phyloP scores from a whole-genome alignment of 1,140 invertebrate species.

The Argopecten irradians region DNA sequence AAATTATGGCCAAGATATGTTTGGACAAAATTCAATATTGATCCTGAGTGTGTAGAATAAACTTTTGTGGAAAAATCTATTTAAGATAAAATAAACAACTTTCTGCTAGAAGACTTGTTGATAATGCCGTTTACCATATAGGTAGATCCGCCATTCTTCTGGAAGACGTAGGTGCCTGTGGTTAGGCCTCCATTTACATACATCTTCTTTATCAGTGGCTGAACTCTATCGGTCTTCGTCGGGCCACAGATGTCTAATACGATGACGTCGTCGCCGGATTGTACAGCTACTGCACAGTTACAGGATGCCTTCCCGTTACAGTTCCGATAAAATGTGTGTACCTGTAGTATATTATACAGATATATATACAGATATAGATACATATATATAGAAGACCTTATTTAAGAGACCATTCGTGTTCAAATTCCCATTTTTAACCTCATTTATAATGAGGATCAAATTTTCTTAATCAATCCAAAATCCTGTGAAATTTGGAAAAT shows the following conservation, averaged over 20 bases:
- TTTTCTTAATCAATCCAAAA: no score
- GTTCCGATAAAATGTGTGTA: constrained; percentile 49
- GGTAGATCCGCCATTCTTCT: constrained; percentile 44
- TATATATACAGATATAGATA: no score
- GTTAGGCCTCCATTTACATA: constrained; percentile 64
- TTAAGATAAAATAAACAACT: no score
- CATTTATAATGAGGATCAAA: no score
- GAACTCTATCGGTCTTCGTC: constrained; percentile 31
- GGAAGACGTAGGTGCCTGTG: constrained; percentile 49
- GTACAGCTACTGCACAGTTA: constrained; percentile 68
- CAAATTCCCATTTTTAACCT: no score
- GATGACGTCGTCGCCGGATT: constrained; percentile 67
- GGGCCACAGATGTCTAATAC: constrained; percentile 65
- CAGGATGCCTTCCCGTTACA: constrained; percentile 62
- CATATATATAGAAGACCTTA: neutral
- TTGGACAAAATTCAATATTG: no score
- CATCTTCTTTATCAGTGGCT: constrained; percentile 52
- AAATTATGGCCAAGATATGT: no score
- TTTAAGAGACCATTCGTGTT: neutral
- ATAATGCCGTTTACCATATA: constrained; percentile 52
- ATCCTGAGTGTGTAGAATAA: no score
- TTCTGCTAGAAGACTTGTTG: no score
- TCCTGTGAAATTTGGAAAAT: no score
- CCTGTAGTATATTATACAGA: constrained; percentile 36
- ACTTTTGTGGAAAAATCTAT: no score